Base-by-base conservation (phyloP, 92 coral and sea anemone species). In the Epizoanthus rinbou region DNA sequence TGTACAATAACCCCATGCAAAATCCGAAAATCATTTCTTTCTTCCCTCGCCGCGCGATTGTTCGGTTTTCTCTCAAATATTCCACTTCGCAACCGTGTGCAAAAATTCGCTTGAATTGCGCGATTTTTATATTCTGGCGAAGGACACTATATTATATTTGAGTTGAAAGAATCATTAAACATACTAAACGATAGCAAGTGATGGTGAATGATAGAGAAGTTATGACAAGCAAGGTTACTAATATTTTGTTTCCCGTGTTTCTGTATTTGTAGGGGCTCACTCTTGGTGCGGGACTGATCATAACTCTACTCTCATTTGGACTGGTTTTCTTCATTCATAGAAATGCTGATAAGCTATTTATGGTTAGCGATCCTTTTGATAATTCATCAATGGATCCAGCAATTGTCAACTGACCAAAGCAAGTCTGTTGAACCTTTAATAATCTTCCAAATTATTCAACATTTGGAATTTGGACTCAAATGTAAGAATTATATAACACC, bases 321-420 rank as follows among this genome's bases (percentile, higher is more conserved):
- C 85, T 92, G 75, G 97, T 94, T 6, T 87, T 75, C 63, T 91
- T 91, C 81, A 88, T 94, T 67, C 91, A 96, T 74, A 87, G 84
- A 54, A 96, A 92, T 64, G 99, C 98, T 33, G 97, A 90, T 28
- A 63, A 82, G 60, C 71, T 96, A 53, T 96, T 96, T 69, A 90
- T 92, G 57, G 94, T 92, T 18, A 62, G 15, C 18, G 93, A 87
- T 58, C 68, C 69, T 39, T 63, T 59, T 6, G 71, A 78, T 11
- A 19, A 56, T 10, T n/a, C 82, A 21, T 1, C 53, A 14, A 62
- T 65, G 28, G 82, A 78, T 24, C 57, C 57, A 35, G 82, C 63
- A 16, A 21, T 78, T 43, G 70, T 78, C 28, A 78, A 78, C 66
- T 78, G 59, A 78, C 23, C 22, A 5, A 4, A 45, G 11, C 64